Conservation (phyloP, 2,888 invertebrate genomes). For the Escarpia spicata region DNA sequence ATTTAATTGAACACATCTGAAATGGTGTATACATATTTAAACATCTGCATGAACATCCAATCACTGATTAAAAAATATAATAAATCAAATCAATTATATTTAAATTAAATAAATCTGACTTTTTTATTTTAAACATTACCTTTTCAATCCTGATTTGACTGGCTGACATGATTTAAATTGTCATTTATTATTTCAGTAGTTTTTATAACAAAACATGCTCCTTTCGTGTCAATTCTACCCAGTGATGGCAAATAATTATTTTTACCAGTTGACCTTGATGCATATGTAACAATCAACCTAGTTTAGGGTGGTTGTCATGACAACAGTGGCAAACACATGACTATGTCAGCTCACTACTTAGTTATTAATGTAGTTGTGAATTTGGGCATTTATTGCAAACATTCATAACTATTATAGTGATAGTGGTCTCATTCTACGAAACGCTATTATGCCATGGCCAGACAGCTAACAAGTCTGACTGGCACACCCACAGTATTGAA, state of each 20-base stretch:
- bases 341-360: background rate
- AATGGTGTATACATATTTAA: no score
- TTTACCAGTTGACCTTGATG: background rate
- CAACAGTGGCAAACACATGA: background rate
- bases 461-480: background rate
- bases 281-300: no score
- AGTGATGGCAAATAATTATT: background rate
- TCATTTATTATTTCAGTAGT: background rate
- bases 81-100: no score
- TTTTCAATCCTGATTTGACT: no score
- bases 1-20: no score
- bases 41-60: no score
- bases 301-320: background rate
- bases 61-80: no score
- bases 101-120: no score
- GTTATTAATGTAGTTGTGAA: background rate
- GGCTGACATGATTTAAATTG: no score
- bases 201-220: background rate
- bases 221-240: background rate
- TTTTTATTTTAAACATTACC: no score
- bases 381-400: background rate
- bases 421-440: background rate
- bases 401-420: background rate
- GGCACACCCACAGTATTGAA: background rate
- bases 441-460: background rate